Evolutionary conservation across 2,888 invertebrate genomes (phyloP).

Genomic region (Leptopilina myrica): DNA sequence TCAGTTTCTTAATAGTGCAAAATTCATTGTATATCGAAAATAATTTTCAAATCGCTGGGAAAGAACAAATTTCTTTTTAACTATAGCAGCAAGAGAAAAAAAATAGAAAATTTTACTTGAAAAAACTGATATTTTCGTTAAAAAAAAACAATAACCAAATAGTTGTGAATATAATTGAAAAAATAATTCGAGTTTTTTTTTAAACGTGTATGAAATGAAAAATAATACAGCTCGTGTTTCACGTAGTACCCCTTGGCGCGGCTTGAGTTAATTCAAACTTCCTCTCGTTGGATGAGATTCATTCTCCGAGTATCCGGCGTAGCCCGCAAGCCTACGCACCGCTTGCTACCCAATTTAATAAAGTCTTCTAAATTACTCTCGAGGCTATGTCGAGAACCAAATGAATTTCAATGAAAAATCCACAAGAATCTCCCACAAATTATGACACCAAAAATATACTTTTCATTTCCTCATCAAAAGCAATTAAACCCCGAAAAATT

Average conservation of each 20-base stretch:
- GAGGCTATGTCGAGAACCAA: conserved; percentile 56
- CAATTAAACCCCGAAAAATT: too few relatives aligned
- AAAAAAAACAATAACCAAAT: too few relatives aligned
- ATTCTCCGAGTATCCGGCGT: conserved; percentile 74
- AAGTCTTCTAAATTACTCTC: conserved; percentile 69
- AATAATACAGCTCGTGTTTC: conserved; percentile 23
- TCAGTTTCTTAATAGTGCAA: background rate
- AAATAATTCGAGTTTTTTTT: too few relatives aligned
- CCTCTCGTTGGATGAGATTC: conserved; percentile 75
- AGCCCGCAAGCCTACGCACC: conserved; percentile 67
- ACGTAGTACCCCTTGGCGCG: conserved; percentile 57
- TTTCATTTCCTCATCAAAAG: background rate
- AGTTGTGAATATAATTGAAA: too few relatives aligned
- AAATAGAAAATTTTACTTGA: too few relatives aligned
- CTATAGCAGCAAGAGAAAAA: too few relatives aligned
- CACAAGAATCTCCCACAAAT: conserved; percentile 6
- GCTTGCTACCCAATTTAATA: conserved; percentile 75
- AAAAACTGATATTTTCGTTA: too few relatives aligned
- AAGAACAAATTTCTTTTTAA: background rate
- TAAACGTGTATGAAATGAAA: background rate
- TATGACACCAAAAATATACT: background rate
- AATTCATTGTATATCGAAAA: too few relatives aligned
- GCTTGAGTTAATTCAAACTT: conserved; percentile 72
- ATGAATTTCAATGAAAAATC: conserved; percentile 52
- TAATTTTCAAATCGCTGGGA: too few relatives aligned